Evolutionary conservation across 64 coral and sea anemone species (phyloP), one percentile per base, ranked within the genome.

Genomic region (Acropora yongei): DNA sequence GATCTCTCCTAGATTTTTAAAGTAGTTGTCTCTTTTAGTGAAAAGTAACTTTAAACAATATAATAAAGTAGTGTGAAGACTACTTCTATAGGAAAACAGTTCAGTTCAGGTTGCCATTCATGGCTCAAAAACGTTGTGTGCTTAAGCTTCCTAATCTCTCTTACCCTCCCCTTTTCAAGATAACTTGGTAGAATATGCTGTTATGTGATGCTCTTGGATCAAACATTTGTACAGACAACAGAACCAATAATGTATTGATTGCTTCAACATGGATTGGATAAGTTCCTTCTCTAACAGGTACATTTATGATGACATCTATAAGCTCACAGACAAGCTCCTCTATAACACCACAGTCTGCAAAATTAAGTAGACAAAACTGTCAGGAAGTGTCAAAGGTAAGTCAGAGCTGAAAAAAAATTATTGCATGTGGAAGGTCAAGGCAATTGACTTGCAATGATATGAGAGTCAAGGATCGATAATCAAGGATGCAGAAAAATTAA

Each of bases 161-260:
- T 99, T 83, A 96, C 97, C 97, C 94, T 76, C 96, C 96, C 53
- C 91, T 91, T 51, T 78, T 99, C 97, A 99, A 96, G 41, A 96
- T 63, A 46, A 89, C 69, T 49, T 99, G 97, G 47, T 92, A 99
- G 79, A 99, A 96, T 18, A 93, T 93, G 44, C 92, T 96, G 68
- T 57, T 91, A 57, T 49, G 86, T 13, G 91, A 99, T 9, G 97
- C 97, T 81, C 61, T 46, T 3, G 94, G 91, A 40, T 99, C 97
- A 96, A 99, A 99, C 97, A 99, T 99, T 88, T 99, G 97, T n/a
- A 94, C 94, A 30, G 97, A 95, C 6, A 99, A 68, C n/a, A 99
- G 49, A 19, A 99, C 94, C n/a, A 99, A 41, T 30, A 99, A 47
- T 7, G 88, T 93, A 41, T 99, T 99, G 43, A 93, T 94, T 45